Evolutionary conservation across 1,140 invertebrate species (phyloP).

Genomic region (Augochlora pura): DNA sequence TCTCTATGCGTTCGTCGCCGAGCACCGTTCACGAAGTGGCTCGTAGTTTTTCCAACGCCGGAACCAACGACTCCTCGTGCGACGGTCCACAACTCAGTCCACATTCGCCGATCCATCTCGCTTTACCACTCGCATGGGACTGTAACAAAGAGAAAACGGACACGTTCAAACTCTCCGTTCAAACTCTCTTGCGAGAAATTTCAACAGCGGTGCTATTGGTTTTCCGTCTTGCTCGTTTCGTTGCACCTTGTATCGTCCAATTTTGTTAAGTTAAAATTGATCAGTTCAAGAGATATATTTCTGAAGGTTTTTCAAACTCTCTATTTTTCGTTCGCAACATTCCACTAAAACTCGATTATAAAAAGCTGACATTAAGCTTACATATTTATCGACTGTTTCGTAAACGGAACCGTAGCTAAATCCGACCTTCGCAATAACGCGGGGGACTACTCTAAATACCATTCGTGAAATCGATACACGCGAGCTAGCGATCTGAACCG

Average conservation of each 20-base stretch:
- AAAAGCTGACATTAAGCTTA: slow-evolving; percentile 15
- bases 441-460: slow-evolving; percentile 19
- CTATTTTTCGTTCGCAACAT: too few relatives aligned
- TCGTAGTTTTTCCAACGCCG: slow-evolving; percentile 75
- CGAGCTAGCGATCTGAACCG: background rate
- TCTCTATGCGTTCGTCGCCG: slow-evolving; percentile 31
- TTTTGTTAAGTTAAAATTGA: too few relatives aligned
- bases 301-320: too few relatives aligned
- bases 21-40: slow-evolving; percentile 75
- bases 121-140: slow-evolving; percentile 88
- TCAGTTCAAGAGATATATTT: too few relatives aligned
- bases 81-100: slow-evolving; percentile 77
- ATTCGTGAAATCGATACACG: slow-evolving; percentile 32
- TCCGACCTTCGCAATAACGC: slow-evolving; percentile 11
- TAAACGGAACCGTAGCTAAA: slow-evolving; percentile 4
- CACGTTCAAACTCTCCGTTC: background rate
- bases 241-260: too few relatives aligned
- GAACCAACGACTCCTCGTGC: slow-evolving; percentile 74
- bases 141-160: slow-evolving; percentile 75
- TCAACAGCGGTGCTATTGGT: too few relatives aligned
- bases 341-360: background rate
- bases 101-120: slow-evolving; percentile 87
- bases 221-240: too few relatives aligned
- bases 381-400: slow-evolving; percentile 3
- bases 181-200: background rate